Evolutionary conservation across 2,113 vertebrate genomes (phyloP).

Genomic region (Lathamus discolor): DNA sequence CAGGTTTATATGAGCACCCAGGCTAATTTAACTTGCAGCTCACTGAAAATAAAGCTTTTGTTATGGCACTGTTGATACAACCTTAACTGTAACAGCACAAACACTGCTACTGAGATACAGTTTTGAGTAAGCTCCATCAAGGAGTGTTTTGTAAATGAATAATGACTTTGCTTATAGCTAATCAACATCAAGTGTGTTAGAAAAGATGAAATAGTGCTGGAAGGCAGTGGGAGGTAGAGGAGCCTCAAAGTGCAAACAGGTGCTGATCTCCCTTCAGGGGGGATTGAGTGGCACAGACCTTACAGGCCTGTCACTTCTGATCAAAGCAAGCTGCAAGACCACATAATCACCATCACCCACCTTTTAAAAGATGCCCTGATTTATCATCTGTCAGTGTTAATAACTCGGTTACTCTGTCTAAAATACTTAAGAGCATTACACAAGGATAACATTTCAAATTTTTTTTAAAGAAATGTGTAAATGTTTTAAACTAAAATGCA

Average conservation of each 20-base stretch:
- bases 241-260: conserved; percentile 87
- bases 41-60: neutral
- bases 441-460: conserved; percentile 11
- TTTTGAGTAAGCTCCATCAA: neutral
- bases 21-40: neutral
- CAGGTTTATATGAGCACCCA: neutral
- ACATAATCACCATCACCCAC: conserved; percentile 75
- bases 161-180: conserved; percentile 52
- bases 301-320: conserved; percentile 79
- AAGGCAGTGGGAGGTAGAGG: conserved; percentile 71
- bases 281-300: conserved; percentile 69
- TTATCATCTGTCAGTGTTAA: conserved; percentile 66
- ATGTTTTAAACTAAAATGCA: neutral
- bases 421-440: conserved; percentile 57
- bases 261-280: conserved; percentile 76
- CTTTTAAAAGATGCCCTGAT: conserved; percentile 59
- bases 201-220: conserved; percentile 60
- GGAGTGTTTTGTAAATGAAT: conserved; percentile 28
- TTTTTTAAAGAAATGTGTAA: conserved; percentile 14
- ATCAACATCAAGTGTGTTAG: conserved; percentile 35
- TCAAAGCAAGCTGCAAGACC: conserved; percentile 83
- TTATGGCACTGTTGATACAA: neutral
- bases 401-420: conserved; percentile 58
- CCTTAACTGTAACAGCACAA: neutral
- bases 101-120: neutral